Percentiles rank a stretch among this genome's conserved stretches.
Evolutionary conservation across 2,113 vertebrate species (phyloP).

Genomic region (Opisthocomus hoazin): DNA sequence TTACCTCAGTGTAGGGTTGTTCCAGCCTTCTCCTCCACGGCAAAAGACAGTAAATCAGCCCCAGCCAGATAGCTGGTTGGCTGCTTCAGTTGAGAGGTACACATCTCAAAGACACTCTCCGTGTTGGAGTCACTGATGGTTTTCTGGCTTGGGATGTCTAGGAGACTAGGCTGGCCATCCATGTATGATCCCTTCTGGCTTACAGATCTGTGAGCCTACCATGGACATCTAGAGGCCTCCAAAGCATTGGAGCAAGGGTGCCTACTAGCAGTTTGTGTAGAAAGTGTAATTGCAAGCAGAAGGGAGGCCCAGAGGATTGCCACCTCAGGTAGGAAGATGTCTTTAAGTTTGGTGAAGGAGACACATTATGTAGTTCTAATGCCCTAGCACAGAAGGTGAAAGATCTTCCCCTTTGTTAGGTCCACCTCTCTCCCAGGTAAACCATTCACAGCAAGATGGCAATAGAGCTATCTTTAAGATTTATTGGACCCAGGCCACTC

Average conservation of each 20-base stretch:
- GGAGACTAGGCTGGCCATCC: neutral
- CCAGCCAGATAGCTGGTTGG: fast-evolving
- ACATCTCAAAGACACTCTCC: neutral
- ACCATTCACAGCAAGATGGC: neutral
- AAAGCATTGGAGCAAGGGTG: neutral
- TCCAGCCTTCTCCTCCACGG: neutral
- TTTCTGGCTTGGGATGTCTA: neutral
- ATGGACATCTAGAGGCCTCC: neutral
- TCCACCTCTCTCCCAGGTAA: neutral
- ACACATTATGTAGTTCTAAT: neutral
- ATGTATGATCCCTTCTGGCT: neutral
- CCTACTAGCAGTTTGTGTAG: neutral
- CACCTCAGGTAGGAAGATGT: neutral
- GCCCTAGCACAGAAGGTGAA: neutral
- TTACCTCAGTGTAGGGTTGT: neutral
- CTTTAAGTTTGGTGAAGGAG: neutral
- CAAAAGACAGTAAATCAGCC: neutral
- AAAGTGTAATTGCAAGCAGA: neutral
- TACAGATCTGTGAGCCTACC: neutral
- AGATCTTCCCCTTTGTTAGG: neutral
- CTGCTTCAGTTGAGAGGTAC: neutral
- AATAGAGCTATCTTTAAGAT: neutral
- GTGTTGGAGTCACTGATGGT: fast-evolving
- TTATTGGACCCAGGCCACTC: fast-evolving
- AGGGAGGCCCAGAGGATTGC: neutral